Conservation (phyloP, 2,888 invertebrate species). For the Trissolcus brochymenae region DNA sequence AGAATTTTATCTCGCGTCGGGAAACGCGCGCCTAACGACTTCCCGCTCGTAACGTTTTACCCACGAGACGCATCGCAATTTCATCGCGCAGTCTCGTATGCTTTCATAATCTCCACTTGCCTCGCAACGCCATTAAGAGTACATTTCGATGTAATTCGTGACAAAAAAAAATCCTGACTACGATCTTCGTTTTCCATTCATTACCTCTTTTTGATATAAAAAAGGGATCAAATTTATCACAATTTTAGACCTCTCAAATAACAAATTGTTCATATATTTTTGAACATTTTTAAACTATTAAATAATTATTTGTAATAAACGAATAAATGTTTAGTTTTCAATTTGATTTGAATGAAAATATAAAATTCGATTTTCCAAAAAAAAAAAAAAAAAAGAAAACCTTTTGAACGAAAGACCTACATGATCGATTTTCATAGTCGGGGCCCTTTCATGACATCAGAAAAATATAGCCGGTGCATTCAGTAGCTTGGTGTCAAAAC, state of each 20-base stretch:
- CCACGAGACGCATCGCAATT: conserved; percentile 50
- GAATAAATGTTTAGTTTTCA: too few species aligned
- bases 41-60: conserved; percentile 56
- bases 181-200: neutral
- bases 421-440: conserved; percentile 67
- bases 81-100: neutral
- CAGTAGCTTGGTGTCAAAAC: conserved; percentile 57
- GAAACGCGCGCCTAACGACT: conserved; percentile 70
- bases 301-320: too few species aligned
- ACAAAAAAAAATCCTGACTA: neutral
- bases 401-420: conserved; percentile 57
- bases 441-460: conserved; percentile 56
- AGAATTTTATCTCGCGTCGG: conserved; percentile 75
- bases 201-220: neutral
- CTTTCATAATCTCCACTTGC: conserved; percentile 43
- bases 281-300: too few species aligned
- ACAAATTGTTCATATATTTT: too few species aligned
- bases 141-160: conserved; percentile 16
- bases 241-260: too few species aligned
- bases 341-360: too few species aligned
- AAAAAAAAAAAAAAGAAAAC: too few species aligned
- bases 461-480: conserved; percentile 63
- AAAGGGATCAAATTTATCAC: too few species aligned
- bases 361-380: too few species aligned
- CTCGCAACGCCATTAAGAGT: conserved; percentile 20